Evolutionary conservation across 2,888 invertebrate genomes (phyloP), one percentile per base, ranked within the genome.

Genomic region (Pogonocherus hispidulus): DNA sequence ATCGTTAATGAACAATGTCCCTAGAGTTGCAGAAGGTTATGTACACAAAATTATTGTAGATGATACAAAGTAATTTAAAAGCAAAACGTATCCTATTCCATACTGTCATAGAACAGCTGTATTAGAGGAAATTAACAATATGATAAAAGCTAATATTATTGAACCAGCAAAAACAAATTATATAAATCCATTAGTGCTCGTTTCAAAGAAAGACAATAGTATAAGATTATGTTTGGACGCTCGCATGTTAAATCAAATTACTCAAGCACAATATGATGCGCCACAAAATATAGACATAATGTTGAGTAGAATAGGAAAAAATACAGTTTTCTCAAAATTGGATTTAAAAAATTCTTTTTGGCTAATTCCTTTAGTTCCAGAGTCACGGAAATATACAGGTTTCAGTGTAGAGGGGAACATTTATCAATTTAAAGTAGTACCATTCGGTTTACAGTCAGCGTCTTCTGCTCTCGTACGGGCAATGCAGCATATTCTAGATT

Each of bases 311-410:
- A 54, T 54, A 41, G 54, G 54, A 9, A 52, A 63, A 44, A 51
- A 18, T 37, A 51, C 22, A 3, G 23, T 51, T 22, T 62, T 62
- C 51, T 32, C 62, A 8, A 62, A 62, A 62, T 22, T 52, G 32
- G 62, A 62, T 41, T 22, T 62, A 37, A 62, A 62, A 49, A 22
- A 52, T 11, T 44, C 46, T 23, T 63, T 63, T 22, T 63, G 63
- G 54, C 20, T 59, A 47, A 51, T 62, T 35, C 44, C 52, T 14
- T 11, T 54, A n/a, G n/a, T 16, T 23, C 23, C 9, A 44, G 18
- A 41, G 14, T 54, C 46, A 1, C 41, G 54, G 6, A 54, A 54
- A 54, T 63, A 46, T 22, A 63, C 63, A 4, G 63, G 62, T 8
- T 62, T 62, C 16, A 18, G 16, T 11, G 32, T 59, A 16, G 32